These are phyloP conservation scores for Parotia lawesii DNA, from an alignment of 2,113 vertebrate genomes.

Conservation along the genomic window DNA sequence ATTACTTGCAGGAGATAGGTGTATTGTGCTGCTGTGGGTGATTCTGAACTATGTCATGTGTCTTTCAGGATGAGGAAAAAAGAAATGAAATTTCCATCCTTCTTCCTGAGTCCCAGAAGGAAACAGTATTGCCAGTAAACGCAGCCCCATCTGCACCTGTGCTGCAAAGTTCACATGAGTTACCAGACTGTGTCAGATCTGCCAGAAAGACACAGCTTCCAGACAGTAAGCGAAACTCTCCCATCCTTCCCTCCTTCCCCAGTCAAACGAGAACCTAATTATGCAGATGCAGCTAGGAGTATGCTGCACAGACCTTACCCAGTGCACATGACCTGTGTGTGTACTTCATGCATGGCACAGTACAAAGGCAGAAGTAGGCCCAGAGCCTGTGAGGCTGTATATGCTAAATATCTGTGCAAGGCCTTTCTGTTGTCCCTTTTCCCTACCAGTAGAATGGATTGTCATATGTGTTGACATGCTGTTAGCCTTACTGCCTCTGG, in stretches of 20 bases:
- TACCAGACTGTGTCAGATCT: slow-evolving; percentile 53
- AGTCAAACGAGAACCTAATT: background rate
- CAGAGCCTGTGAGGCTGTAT: background rate
- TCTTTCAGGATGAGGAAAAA: slow-evolving; percentile 30
- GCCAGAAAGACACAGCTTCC: slow-evolving; percentile 51
- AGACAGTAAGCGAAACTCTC: slow-evolving; percentile 40
- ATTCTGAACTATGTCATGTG: background rate
- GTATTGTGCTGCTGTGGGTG: background rate
- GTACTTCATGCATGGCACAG: background rate
- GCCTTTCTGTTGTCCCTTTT: background rate
- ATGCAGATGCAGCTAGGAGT: background rate
- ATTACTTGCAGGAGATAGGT: background rate
- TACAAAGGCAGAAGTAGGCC: background rate
- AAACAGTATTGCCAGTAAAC: background rate
- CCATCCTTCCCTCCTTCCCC: background rate
- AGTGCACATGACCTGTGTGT: background rate
- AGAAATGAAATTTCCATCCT: background rate
- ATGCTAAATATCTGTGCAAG: background rate
- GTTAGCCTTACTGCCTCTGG: background rate
- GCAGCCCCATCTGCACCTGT: background rate
- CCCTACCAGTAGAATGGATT: background rate
- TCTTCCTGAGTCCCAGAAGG: background rate
- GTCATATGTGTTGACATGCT: background rate
- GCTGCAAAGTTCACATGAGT: background rate
- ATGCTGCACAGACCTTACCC: background rate